Base-by-base conservation (phyloP, 1,140 invertebrate species). In the Cydia strobilella region DNA sequence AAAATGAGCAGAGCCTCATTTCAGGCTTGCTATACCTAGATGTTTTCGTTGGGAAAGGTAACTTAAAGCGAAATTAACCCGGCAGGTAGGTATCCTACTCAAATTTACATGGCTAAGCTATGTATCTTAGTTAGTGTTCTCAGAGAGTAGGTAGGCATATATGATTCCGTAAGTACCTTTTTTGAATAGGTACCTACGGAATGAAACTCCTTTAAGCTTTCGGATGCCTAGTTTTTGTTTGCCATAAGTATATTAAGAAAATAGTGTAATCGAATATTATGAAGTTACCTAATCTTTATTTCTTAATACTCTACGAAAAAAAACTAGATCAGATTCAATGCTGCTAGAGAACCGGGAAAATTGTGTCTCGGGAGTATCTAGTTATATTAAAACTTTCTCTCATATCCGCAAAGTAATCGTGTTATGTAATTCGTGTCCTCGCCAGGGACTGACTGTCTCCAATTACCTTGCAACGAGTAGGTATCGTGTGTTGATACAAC, bases 1-100 rank as follows among this genome's bases (percentile, higher is more conserved):
- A 69, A 66, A 69, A 69, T 69, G 65, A 69, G 31, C 31, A 9
- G 65, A 69, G 31, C 15, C 65, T 69, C 65, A 69, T 69, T 69
- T 35, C 31, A 69, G 65, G 39, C 65, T n/a, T 31, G 31, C 65
- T 69, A 69, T 35, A 35, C 35, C 27, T 69, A 42, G 65, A n/a
- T 59, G 54, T 23, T 23, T 23, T 59, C 10, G 10, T 59, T 59
- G n/a, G 54, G 54, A 12, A 54, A n/a, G 20, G 54, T 23, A 23
- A 59, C 20, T 59, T 59, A 23, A 23, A 23, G 20, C 18, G 9
- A 59, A 59, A 59, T 59, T 59, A 54, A 59, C 54, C 9, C 54
- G 9, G 54, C 54, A 12, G 20, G 54, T 23, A 23, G 15, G 45
- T 48, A 45, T 25, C 13, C 5, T 45, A 48, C 45, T 48, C 15